Evolutionary conservation across 2,113 vertebrate genomes (phyloP).

Genomic region (Aspiorhynchus laticeps): DNA sequence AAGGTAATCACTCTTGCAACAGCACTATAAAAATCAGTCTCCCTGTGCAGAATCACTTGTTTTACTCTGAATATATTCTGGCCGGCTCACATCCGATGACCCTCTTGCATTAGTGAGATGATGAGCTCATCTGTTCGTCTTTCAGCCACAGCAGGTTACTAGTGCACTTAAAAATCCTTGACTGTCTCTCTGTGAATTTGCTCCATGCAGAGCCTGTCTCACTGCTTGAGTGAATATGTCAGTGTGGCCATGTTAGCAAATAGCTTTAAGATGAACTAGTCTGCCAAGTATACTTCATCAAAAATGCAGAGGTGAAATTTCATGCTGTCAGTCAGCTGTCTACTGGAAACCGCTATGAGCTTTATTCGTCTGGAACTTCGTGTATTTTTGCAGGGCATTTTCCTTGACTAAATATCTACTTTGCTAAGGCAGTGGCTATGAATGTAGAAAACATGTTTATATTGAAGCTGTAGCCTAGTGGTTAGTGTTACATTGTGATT

Average conservation of each 20-base stretch:
- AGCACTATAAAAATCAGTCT: neutral
- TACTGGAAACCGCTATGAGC: constrained; percentile 8
- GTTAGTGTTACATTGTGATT: neutral
- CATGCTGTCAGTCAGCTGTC: constrained; percentile 26
- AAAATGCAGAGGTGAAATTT: constrained; percentile 13
- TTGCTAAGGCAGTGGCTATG: neutral
- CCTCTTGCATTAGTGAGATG: neutral
- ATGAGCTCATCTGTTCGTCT: constrained; percentile 36
- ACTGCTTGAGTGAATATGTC: neutral
- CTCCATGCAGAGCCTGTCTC: neutral
- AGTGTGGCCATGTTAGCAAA: constrained; percentile 2
- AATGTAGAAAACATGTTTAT: neutral
- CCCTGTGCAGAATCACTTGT: neutral
- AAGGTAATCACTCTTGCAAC: too few species aligned
- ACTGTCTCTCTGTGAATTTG: neutral
- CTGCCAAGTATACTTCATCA: constrained; percentile 16
- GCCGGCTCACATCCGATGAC: neutral
- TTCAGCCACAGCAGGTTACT: constrained; percentile 10
- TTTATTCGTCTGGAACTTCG: neutral
- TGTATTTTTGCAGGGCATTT: neutral
- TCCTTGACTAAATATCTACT: neutral
- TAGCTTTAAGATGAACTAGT: constrained; percentile 13
- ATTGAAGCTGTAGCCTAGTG: neutral
- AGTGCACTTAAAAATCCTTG: constrained; percentile 16
- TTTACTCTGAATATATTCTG: neutral